Evolutionary conservation across 2,888 invertebrate species (phyloP).

Genomic region (Tuta absoluta): DNA sequence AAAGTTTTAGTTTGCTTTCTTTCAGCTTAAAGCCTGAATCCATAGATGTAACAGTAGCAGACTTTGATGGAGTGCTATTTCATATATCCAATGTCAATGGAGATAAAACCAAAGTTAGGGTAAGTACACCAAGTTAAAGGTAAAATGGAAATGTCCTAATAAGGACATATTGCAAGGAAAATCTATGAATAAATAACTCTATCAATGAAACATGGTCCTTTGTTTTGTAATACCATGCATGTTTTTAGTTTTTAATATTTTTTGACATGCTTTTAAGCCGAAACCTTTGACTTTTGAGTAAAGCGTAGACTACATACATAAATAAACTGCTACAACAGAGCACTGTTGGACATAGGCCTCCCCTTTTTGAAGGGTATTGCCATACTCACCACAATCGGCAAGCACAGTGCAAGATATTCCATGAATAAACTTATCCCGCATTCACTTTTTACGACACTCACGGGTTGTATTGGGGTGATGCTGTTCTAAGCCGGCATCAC

Average conservation of each 20-base stretch:
- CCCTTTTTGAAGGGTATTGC: no score
- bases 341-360: no score
- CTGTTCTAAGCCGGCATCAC: no score
- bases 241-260: neutral
- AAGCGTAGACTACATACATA: no score
- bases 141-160: neutral
- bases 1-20: slow-evolving; percentile 46
- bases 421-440: no score
- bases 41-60: slow-evolving; percentile 96
- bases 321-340: no score
- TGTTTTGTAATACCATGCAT: neutral
- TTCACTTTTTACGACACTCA: no score
- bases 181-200: neutral
- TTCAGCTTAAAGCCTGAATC: slow-evolving; percentile 96
- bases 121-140: slow-evolving; percentile 74
- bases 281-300: no score
- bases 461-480: no score
- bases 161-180: neutral
- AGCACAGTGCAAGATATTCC: no score
- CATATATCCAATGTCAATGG: slow-evolving; percentile 98
- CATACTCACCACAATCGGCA: no score
- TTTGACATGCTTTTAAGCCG: no score
- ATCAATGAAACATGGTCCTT: neutral
- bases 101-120: slow-evolving; percentile 98
- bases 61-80: slow-evolving; percentile 99